Conservation (phyloP, 2,888 invertebrate genomes). For the Rhingia campestris region DNA sequence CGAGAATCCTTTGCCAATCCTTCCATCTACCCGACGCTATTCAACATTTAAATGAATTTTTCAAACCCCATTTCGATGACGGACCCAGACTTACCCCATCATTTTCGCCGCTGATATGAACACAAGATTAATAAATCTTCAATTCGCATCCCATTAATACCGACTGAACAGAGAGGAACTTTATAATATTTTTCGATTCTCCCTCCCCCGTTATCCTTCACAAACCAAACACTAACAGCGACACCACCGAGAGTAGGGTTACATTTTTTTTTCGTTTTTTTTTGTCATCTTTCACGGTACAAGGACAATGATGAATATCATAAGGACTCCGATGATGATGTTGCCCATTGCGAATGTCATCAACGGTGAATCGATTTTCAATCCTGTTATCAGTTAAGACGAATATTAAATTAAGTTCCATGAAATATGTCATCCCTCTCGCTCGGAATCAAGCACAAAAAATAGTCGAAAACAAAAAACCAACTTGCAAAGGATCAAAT, state of each 20-base stretch:
- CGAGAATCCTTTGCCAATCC: background rate
- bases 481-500: conserved; percentile 22
- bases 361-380: conserved; percentile 42
- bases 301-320: conserved; percentile 20
- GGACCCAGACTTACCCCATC: background rate
- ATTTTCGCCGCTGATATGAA: background rate
- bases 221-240: background rate
- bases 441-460: background rate
- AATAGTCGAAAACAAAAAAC: background rate
- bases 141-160: background rate
- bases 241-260: background rate
- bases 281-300: conserved; percentile 24
- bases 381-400: conserved; percentile 40
- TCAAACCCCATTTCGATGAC: too few relatives aligned
- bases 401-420: conserved; percentile 47
- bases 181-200: background rate
- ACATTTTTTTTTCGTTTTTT: background rate
- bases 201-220: background rate
- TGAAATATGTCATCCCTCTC: conserved; percentile 21
- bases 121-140: background rate
- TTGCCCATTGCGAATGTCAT: conserved; percentile 39
- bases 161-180: background rate
- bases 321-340: conserved; percentile 15
- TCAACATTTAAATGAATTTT: background rate
- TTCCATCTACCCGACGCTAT: background rate